These are phyloP conservation scores for Rostratula benghalensis DNA, from an alignment of 2,113 vertebrate species.

Conservation along the genomic window DNA sequence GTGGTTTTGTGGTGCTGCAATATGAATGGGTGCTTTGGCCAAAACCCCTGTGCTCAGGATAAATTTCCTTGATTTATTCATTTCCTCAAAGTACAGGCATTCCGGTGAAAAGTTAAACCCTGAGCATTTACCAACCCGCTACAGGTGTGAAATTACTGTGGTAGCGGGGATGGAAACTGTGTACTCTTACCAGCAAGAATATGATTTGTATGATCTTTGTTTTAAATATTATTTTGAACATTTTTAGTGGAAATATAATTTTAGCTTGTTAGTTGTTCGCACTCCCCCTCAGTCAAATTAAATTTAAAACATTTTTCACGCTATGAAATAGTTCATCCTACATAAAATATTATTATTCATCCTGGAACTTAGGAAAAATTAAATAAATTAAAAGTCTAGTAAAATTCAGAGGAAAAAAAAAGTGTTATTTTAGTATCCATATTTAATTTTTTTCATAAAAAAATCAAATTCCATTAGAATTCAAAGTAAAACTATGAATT, in stretches of 20 bases:
- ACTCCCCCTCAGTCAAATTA: neutral
- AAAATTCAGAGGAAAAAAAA: neutral
- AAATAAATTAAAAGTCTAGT: neutral
- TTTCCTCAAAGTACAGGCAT: neutral
- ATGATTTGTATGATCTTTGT: neutral
- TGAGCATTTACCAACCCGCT: neutral
- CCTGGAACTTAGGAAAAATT: neutral
- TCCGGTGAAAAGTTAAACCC: neutral
- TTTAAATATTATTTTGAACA: neutral
- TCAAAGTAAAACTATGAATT: neutral
- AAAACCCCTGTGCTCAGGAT: neutral
- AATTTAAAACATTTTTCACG: neutral
- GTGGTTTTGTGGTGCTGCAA: rapidly evolving
- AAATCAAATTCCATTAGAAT: neutral
- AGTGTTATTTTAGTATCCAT: neutral
- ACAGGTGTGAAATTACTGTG: neutral
- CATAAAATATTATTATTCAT: neutral
- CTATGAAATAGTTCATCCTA: neutral
- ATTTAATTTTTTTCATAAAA: neutral
- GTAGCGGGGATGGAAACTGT: neutral
- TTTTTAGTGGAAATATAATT: neutral
- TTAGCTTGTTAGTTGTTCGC: neutral
- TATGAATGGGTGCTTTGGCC: neutral
- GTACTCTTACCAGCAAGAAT: neutral
- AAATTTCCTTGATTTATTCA: neutral